Evolutionary conservation across 1,140 invertebrate genomes (phyloP), one percentile per base, ranked within the genome.

Genomic region (Eriosoma lanigerum): DNA sequence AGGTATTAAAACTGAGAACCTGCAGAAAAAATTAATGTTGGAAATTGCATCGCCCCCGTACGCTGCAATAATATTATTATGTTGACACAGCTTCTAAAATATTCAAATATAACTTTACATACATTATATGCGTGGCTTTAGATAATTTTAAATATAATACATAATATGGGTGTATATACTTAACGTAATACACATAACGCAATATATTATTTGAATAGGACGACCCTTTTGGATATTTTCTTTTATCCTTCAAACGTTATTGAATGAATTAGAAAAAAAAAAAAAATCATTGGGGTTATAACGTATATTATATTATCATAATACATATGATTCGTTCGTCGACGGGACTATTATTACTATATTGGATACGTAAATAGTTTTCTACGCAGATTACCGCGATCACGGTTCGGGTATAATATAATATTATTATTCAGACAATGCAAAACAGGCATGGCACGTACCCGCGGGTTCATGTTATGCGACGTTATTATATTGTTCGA

Each of bases 361-460:
- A 38, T 38, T 44, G 32, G 13, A n/a, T 13, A 13, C 6, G 15
- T 10, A 4, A 24, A 48, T 26, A 19, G 38, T 76, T 60, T 15
- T 58, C 21, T 62, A 48, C 75, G 38, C 54, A 62, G 75, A 78
- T 78, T 78, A 75, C 38, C 72, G 72, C 75, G 75, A 62, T 19
- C 38, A 58, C 56, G 56, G 32, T 56, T 12, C 38, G 21, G 2
- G 50, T 38, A 72, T 56, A 52, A 72, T 72, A 62, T 17, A 17
- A 62, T 38, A 66, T 21, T 66, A 72, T 50, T 72, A 78, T 78
- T 78, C 75, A 78, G 56, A 78, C 75, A 78, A 78, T 78, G 75
- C 75, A 78, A 78, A 78, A 78, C 75, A 78, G 75, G 54, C 73
- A 75, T n/a, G 72, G 73, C 56, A 78, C 75, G 75, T 78, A 58